Evolutionary conservation across 2,888 invertebrate species (phyloP).

Genomic region (Epinotia ramella): DNA sequence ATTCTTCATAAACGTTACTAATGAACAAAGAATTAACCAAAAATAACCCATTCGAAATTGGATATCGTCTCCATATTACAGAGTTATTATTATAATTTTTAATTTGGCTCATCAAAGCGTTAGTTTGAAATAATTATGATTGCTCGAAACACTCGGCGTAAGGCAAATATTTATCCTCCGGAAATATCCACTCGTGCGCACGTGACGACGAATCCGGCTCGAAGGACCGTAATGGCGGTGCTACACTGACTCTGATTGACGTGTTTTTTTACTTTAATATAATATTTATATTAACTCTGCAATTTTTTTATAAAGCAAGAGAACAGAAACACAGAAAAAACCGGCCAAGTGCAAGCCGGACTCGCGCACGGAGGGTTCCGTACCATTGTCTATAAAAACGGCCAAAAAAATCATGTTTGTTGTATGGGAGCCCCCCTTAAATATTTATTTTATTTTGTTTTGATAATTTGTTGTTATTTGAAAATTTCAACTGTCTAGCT

Average conservation of each 20-base stretch:
- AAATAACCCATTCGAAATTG: not conserved
- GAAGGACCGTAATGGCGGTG: slow-evolving; percentile 3
- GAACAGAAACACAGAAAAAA: too few species aligned
- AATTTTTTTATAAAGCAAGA: not conserved
- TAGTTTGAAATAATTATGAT: slow-evolving; percentile 32
- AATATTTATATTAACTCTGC: not conserved
- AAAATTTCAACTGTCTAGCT: too few species aligned
- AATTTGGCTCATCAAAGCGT: slow-evolving; percentile 36
- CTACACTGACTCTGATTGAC: too few species aligned
- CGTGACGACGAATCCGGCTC: slow-evolving; percentile 12
- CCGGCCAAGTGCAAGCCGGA: too few species aligned
- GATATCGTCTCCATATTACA: slow-evolving; percentile 10
- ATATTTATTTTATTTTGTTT: too few species aligned
- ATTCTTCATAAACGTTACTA: slow-evolving; percentile 20
- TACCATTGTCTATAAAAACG: too few species aligned
- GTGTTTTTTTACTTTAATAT: not conserved
- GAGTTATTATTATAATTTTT: slow-evolving; percentile 12
- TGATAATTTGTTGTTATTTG: too few species aligned
- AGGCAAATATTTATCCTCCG: slow-evolving; percentile 35
- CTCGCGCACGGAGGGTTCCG: too few species aligned
- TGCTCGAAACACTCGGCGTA: slow-evolving; percentile 19
- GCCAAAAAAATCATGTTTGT: too few species aligned
- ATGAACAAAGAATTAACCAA: slow-evolving; percentile 16
- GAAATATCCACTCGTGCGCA: slow-evolving; percentile 32
- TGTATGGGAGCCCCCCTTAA: too few species aligned